Evolutionary conservation across 2,888 invertebrate species (phyloP), one percentile per base, ranked within the genome.

Genomic region (Archaeoteleia sp.): DNA sequence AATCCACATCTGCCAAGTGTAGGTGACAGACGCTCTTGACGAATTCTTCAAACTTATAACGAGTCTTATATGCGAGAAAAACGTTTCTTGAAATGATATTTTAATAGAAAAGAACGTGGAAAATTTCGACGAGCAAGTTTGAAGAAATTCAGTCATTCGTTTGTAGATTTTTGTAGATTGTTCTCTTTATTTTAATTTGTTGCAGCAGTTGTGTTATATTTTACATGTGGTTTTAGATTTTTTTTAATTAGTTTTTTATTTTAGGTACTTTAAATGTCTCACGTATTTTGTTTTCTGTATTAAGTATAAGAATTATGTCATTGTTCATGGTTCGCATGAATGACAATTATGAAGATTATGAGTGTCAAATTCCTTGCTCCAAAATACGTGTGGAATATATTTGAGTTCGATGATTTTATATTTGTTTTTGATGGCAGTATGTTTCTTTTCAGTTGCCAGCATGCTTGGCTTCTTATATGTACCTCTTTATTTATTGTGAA

Each of bases 1-100:
- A 93, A 86, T 90, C 92, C 84, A 90, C 91, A 79, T 87, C 87
- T 84, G 87, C 89, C 87, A 95, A 95, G 93, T 93, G 95, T 95
- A 95, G 89, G 95, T 95, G 87, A 81, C 78, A 80, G 57, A 46
- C 75, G 81, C 71, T 78, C 74, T 79, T 74, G 74, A 67, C 65
- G 54, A 58, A 74, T 74, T 74, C 79, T 78, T 79, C 79, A 74
- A 77, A 75, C 70, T 68, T 53, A n/a, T n/a, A n/a, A n/a, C n/a
- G n/a, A n/a, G n/a, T n/a, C n/a, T n/a, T n/a, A n/a, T n/a, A n/a
- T n/a, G n/a, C n/a, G n/a, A n/a, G n/a, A n/a, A n/a, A n/a, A n/a
- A n/a, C 25, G 42, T 29, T 17, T 10, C 65, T 42, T 27, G 5
- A 27, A 35, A 30, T n/a, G 3, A 3, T 30, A n/a, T 6, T 30